Conservation (phyloP, 2,113 vertebrate species). For the Hydrolagus affinis region DNA sequence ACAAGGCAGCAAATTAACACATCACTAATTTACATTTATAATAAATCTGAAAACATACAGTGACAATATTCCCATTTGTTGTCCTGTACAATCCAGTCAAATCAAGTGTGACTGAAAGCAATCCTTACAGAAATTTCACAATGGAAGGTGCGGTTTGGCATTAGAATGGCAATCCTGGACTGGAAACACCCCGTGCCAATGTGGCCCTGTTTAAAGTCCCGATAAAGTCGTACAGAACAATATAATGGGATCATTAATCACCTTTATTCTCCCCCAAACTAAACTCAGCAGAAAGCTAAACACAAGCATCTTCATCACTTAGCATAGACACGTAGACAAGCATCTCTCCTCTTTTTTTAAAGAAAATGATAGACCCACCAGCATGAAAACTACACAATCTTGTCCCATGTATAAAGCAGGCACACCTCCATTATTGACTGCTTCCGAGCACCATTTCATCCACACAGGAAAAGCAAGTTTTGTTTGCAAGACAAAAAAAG, state of each 20-base stretch:
- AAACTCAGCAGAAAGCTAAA: neutral
- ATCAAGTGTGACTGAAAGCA: neutral
- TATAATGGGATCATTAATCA: slow-evolving; percentile 3
- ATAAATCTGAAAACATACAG: neutral
- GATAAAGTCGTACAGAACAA: slow-evolving; percentile 13
- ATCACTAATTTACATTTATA: neutral
- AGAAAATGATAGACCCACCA: slow-evolving; percentile 35
- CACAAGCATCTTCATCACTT: neutral
- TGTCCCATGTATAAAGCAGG: no score
- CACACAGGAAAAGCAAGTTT: slow-evolving; percentile 39
- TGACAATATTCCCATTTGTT: neutral
- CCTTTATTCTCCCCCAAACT: neutral
- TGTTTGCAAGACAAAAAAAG: slow-evolving; percentile 43
- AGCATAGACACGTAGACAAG: neutral
- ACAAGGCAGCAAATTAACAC: neutral
- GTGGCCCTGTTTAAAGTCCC: neutral
- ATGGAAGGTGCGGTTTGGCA: no score
- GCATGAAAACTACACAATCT: no score
- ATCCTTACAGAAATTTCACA: neutral
- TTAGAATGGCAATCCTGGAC: no score
- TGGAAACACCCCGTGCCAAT: neutral
- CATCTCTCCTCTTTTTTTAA: slow-evolving; percentile 34
- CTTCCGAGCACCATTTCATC: neutral
- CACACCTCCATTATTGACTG: neutral
- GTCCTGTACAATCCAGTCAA: neutral